Evolutionary conservation across 2,797 vertebrate species (phyloP), one percentile per base, ranked within the genome.

Genomic region (Gouania willdenowi): DNA sequence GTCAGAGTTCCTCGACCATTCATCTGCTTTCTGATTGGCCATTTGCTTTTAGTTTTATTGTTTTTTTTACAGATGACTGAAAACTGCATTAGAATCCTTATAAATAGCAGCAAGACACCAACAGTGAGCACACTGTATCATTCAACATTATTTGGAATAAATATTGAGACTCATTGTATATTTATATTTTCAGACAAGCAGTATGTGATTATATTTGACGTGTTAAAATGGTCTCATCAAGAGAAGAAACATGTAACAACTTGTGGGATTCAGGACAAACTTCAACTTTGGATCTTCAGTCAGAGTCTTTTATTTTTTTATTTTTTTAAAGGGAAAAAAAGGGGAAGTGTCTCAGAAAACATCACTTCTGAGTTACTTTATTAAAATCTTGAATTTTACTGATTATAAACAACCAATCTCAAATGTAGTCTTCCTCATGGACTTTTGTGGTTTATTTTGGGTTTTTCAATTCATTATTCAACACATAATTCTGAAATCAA

Each of bases 171-270:
- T 32, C 15, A 23, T 35, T 21, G 26, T 25, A 17, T 3, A 35
- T 25, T 34, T 26, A 47, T 56, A 20, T 51, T 32, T 41, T 37
- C 15, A n/a, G 4, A 16, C 3, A 5, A 2, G 8, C 18, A n/a
- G 8, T 40, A 5, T 11, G 7, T 34, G 28, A 27, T 3, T 9
- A 35, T 24, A 23, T 30, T 29, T 14, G 17, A 33, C 2, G 5
- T 23, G 44, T 24, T 33, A 51, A 46, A 55, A 60, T 37, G 50
- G 41, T 39, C 24, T 29, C 23, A 13, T 35, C 29, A 19, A 20
- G 19, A 20, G 6, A 19, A 36, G 9, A 19, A 35, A 15, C 41
- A 32, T 41, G 12, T 27, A 3, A 25, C 26, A 40, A 36, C 23
- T 2, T 11, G 13, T 12, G 27, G 5, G 4, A 8, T 17, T 15